Base-by-base conservation (phyloP, 2,888 invertebrate species). In the Penaeus monodon region DNA sequence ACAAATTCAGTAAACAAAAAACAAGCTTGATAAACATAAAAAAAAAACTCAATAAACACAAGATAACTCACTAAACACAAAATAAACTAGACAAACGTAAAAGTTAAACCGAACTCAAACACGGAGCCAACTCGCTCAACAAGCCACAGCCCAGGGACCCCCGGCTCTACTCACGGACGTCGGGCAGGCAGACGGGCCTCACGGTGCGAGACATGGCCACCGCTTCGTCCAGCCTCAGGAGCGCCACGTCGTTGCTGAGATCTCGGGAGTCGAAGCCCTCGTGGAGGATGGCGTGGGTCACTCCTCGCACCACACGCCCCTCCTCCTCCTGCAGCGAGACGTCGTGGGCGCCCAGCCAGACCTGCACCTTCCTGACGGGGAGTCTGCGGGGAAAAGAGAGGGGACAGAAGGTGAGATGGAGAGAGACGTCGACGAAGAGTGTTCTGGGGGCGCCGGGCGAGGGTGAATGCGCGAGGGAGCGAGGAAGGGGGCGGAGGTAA, bases 211-310 rank as follows among this genome's bases (percentile, higher is more conserved):
- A 91, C 24, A 92, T 90, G 29, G 92, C 92, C 8, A 94, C 93
- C 4, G 90, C 92, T 8, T 91, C 91, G 14, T 94, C 93, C 29
- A 98, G 92, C 88, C 95, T 94, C 49, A 98, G 92, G 1, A 98
- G 94, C 1, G 97, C 97, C 65, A 98, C 94, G 92, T 97, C 96
- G 91, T 96, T 96, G 90, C 95, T 95, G 74, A 97, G 93, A 90
- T 96, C 96, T 85, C 93, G 93, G 0, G 95, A 92, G 91, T 95
- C 95, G 92, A 94, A 98, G n/a, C 94, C 93, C 0, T 96, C 94
- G 91, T 95, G 95, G 14, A 94, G 93, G 90, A 94, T 94, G 68
- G 96, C 94, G 90, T 93, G 94, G 8, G 93, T 91, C 0, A 95
- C 93, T 29, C 20, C 64, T 27, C 70, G 29, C 57, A 86, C 82